Evolutionary conservation across 1,140 invertebrate genomes (phyloP).

Genomic region (Lamellibrachia luymesi): DNA sequence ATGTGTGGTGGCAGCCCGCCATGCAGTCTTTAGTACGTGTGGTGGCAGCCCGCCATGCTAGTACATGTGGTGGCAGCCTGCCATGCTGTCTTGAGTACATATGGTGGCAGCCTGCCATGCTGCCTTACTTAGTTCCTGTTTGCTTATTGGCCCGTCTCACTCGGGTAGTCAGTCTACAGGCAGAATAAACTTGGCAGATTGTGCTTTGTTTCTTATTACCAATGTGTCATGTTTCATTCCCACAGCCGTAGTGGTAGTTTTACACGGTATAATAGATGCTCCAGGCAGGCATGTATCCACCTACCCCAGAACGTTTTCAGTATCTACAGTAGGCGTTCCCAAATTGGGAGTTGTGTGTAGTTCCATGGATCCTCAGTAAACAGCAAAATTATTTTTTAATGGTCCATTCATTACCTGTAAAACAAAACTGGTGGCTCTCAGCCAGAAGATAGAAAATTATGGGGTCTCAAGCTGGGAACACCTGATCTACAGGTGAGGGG

Average conservation of each 20-base stretch:
- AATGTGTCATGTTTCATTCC: neutral
- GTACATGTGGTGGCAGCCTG: neutral
- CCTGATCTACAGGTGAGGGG: too few relatives aligned
- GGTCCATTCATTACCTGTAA: too few relatives aligned
- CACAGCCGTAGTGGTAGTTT: neutral
- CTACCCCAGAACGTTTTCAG: too few relatives aligned
- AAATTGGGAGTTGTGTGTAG: too few relatives aligned
- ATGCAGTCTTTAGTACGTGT: neutral
- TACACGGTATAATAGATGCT: neutral
- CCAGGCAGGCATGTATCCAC: neutral
- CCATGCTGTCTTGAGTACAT: neutral
- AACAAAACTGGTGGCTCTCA: too few relatives aligned
- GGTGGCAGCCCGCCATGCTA: neutral
- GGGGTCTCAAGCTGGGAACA: too few relatives aligned
- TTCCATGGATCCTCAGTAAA: too few relatives aligned
- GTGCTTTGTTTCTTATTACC: neutral
- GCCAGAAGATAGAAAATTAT: too few relatives aligned
- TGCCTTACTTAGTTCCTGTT: slow-evolving; percentile 4
- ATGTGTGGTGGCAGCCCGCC: neutral
- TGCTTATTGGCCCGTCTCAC: neutral
- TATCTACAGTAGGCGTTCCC: too few relatives aligned
- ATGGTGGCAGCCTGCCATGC: neutral
- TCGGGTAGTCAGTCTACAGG: neutral
- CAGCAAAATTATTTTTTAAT: too few relatives aligned
- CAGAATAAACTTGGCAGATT: neutral